Conservation (phyloP, 2,113 vertebrate genomes). For the Rhizomys pruinosus region DNA sequence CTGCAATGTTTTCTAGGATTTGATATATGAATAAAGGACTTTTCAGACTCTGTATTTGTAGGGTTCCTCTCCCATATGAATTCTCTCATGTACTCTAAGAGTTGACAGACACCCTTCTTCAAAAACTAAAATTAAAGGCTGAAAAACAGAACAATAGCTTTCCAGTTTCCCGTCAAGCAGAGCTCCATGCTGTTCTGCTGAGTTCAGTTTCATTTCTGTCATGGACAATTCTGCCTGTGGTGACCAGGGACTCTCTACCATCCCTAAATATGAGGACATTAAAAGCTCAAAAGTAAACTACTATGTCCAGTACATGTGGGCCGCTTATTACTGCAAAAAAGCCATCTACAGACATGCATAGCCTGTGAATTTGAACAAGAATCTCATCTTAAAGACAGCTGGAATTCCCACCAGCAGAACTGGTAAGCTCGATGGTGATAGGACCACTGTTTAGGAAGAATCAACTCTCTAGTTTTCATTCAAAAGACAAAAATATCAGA, state of each 20-base stretch:
- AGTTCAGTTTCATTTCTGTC: background rate
- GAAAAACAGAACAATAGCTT: background rate
- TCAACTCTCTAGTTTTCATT: background rate
- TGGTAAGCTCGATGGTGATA: rapidly evolving
- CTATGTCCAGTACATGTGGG: rapidly evolving
- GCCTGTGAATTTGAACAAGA: rapidly evolving
- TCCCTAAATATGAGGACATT: too few species aligned
- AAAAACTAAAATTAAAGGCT: background rate
- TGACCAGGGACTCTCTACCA: rapidly evolving
- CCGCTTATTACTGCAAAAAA: background rate
- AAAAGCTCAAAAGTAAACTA: rapidly evolving
- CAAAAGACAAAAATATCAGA: background rate
- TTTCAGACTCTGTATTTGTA: too few species aligned
- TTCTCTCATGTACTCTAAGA: too few species aligned
- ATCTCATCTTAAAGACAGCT: background rate
- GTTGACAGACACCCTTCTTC: too few species aligned
- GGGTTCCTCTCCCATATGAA: too few species aligned
- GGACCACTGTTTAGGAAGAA: background rate
- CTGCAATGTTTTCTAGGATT: too few species aligned
- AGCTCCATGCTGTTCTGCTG: rapidly evolving
- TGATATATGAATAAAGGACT: too few species aligned
- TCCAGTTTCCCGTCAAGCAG: too few species aligned
- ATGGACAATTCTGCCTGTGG: background rate
- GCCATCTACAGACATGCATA: rapidly evolving
- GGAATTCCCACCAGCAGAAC: background rate